Evolutionary conservation across 2,888 invertebrate genomes (phyloP).

Genomic region (Thelaira solivaga): DNA sequence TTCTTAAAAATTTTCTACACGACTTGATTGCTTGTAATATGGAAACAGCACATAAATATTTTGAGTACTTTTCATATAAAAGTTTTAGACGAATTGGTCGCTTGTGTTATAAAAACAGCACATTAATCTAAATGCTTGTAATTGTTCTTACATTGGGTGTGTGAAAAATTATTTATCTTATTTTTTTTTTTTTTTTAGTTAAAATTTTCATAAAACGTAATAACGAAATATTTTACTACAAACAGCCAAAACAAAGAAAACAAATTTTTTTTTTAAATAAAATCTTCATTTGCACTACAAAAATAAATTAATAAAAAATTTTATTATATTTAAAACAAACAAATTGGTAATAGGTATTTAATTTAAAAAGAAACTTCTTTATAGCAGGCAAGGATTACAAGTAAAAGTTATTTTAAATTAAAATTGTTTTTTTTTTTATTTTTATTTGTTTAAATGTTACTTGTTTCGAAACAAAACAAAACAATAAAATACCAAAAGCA

Average conservation of each 20-base stretch:
- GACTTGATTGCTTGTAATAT: too few relatives aligned
- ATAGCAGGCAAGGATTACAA: constrained; percentile 39
- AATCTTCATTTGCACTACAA: background rate
- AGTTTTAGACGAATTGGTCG: too few relatives aligned
- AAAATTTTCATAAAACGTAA: constrained; percentile 11
- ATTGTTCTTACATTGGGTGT: background rate
- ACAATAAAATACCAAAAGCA: constrained; percentile 9
- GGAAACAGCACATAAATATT: too few relatives aligned
- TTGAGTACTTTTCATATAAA: too few relatives aligned
- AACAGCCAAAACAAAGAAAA: background rate
- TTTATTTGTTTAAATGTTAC: background rate
- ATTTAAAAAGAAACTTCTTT: constrained; percentile 7
- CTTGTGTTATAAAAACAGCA: too few relatives aligned
- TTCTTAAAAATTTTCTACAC: too few relatives aligned
- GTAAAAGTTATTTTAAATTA: background rate
- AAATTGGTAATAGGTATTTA: constrained; percentile 63
- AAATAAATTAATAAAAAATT: constrained; percentile 49
- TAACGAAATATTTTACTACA: background rate
- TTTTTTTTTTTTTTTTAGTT: constrained; percentile 39
- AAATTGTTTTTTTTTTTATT: background rate
- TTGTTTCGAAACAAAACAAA: too few relatives aligned
- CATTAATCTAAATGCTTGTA: background rate
- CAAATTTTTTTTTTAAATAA: background rate
- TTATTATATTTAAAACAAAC: constrained; percentile 70
- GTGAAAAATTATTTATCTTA: background rate